Evolutionary conservation across 2,888 invertebrate species (phyloP).

Genomic region (Eilema caniola): DNA sequence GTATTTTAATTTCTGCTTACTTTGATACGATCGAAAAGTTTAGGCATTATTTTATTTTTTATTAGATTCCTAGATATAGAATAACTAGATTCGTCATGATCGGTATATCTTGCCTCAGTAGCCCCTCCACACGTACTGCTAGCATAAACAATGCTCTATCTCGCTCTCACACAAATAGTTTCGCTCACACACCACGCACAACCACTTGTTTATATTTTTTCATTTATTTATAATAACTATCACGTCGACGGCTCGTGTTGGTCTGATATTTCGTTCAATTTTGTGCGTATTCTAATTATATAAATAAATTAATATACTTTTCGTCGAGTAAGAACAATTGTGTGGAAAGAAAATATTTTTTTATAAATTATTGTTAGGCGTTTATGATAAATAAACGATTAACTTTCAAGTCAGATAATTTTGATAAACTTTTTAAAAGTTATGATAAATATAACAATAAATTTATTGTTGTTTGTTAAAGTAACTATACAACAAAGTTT

Average conservation of each 20-base stretch:
- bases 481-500: background rate
- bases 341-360: background rate
- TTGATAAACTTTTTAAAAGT: background rate
- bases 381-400: background rate
- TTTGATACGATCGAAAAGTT: background rate
- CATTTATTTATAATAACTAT: conserved; percentile 61
- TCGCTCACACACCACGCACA: conserved; percentile 71
- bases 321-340: background rate
- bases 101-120: background rate
- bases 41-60: too few relatives aligned
- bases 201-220: conserved; percentile 63
- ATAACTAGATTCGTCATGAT: background rate
- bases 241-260: conserved; percentile 33
- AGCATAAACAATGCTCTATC: conserved; percentile 41
- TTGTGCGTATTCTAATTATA: conserved; percentile 35
- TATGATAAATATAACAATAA: conserved; percentile 2
- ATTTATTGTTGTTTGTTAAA: background rate
- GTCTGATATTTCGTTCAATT: conserved; percentile 18
- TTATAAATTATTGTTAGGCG: background rate
- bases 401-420: background rate
- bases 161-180: conserved; percentile 47
- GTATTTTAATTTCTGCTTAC: too few relatives aligned
- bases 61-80: background rate
- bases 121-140: conserved; percentile 35
- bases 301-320: background rate